A percentile compares a stretch with the other conserved stretches of the same genome.
Evolutionary conservation across 2,797 vertebrate genomes (phyloP).

Genomic region (Scomberomorus guttatus): DNA sequence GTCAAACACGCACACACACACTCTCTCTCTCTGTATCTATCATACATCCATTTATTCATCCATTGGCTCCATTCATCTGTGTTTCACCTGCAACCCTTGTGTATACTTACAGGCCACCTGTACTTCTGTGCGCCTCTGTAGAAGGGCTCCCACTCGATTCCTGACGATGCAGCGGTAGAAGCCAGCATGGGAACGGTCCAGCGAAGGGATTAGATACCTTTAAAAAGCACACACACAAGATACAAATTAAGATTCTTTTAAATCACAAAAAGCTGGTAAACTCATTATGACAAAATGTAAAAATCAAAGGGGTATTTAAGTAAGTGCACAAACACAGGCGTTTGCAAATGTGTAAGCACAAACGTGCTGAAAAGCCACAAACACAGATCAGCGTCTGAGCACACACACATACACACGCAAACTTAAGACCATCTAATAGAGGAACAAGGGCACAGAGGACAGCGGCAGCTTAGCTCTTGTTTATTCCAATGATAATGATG

Average conservation of each 20-base stretch:
- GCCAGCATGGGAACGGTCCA: slow-evolving; percentile 96
- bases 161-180: slow-evolving; percentile 97
- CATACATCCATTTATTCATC: slow-evolving; percentile 30
- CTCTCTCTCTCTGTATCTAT: slow-evolving; percentile 1
- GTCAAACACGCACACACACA: slow-evolving; percentile 21
- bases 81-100: slow-evolving; percentile 26
- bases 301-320: slow-evolving; percentile 33
- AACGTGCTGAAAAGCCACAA: slow-evolving; percentile 5
- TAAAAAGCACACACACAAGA: slow-evolving; percentile 17
- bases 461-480: slow-evolving; percentile 74
- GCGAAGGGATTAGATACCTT: slow-evolving; percentile 96
- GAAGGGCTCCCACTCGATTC: slow-evolving; percentile 94
- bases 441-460: slow-evolving; percentile 77
- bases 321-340: slow-evolving; percentile 3
- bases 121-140: slow-evolving; percentile 96
- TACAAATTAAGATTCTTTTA: slow-evolving; percentile 17
- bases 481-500: slow-evolving; percentile 78
- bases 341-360: slow-evolving; percentile 28
- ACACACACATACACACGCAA: slow-evolving; percentile 15
- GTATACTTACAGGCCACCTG: slow-evolving; percentile 97
- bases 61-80: slow-evolving; percentile 31
- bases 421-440: slow-evolving; percentile 67
- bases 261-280: slow-evolving; percentile 22
- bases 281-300: slow-evolving; percentile 41
- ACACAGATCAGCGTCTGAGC: neutral